phyloP scores from a whole-genome alignment of 2,888 invertebrate species.

The Phortica okadai region DNA sequence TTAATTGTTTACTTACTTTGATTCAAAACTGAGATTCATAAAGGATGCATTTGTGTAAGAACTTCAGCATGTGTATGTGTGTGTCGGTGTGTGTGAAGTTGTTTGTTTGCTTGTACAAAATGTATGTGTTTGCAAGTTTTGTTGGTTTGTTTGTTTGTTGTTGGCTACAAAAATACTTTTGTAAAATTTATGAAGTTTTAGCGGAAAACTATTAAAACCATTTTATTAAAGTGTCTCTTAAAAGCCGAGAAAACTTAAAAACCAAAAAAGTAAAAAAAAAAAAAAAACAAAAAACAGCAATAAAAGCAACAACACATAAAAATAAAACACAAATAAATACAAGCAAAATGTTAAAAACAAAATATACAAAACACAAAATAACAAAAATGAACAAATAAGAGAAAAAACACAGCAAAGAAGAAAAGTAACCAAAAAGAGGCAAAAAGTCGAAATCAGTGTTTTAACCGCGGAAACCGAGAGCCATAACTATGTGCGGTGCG shows the following conservation, averaged over 20 bases:
- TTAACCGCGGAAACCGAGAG: constrained; percentile 43
- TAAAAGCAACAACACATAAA: background rate
- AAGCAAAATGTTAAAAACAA: background rate
- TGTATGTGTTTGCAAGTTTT: background rate
- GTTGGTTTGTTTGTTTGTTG: too few relatives aligned
- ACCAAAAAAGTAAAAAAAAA: background rate
- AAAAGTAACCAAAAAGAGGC: constrained; percentile 50
- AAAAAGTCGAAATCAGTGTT: constrained; percentile 63
- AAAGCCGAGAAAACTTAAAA: background rate
- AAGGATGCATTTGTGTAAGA: background rate
- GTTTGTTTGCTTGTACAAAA: background rate
- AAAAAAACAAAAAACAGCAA: background rate
- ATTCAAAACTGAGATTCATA: background rate
- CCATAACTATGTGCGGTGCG: constrained; percentile 70
- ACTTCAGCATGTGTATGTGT: background rate
- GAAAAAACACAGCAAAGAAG: background rate
- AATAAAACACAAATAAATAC: background rate
- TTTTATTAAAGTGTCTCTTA: constrained; percentile 16
- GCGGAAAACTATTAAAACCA: background rate
- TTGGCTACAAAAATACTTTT: background rate
- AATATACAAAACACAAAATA: constrained; percentile 35
- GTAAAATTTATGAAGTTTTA: background rate
- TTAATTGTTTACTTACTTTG: constrained; percentile 2
- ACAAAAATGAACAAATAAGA: constrained; percentile 38
- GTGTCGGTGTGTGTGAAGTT: background rate